A percentile compares a stretch with the other conserved stretches of the same genome.
Evolutionary conservation across 1,140 invertebrate species (phyloP).

Genomic region (Cydia fagiglandana): DNA sequence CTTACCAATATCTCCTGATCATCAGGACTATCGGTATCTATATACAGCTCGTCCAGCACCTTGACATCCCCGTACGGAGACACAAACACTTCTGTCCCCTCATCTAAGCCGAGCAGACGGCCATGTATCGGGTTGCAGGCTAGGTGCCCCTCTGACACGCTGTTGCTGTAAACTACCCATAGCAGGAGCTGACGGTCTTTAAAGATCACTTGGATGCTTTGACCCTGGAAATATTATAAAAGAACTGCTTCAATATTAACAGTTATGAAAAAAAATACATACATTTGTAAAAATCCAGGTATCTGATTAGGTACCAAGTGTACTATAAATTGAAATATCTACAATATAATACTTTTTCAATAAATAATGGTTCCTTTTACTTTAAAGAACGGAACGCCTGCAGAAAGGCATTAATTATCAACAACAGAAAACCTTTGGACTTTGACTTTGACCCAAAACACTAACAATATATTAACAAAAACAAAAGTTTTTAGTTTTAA

Average conservation of each 20-base stretch:
- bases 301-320: too few species aligned
- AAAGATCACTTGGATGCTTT: slow-evolving; percentile 64
- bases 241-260: too few species aligned
- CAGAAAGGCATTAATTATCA: background rate
- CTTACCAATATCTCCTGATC: slow-evolving; percentile 75
- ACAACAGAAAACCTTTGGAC: slow-evolving; percentile 33
- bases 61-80: slow-evolving; percentile 63
- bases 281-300: too few species aligned
- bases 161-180: slow-evolving; percentile 68
- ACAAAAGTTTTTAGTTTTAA: too few species aligned
- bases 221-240: slow-evolving; percentile 51
- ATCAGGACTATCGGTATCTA: slow-evolving; percentile 75
- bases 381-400: background rate
- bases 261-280: too few species aligned
- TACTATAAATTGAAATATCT: too few species aligned
- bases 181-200: slow-evolving; percentile 63
- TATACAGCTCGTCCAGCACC: slow-evolving; percentile 62
- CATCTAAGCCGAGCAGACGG: slow-evolving; percentile 58
- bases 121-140: slow-evolving; percentile 66
- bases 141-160: slow-evolving; percentile 63
- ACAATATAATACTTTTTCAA: too few species aligned
- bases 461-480: too few species aligned
- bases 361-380: too few species aligned
- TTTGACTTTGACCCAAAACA: slow-evolving; percentile 8
- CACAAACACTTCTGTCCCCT: slow-evolving; percentile 67